Percentiles rank a stretch among this genome's conserved stretches.
phyloP scores from a whole-genome alignment of 2,888 invertebrate species.

The Zaprionus obscuricornis region DNA sequence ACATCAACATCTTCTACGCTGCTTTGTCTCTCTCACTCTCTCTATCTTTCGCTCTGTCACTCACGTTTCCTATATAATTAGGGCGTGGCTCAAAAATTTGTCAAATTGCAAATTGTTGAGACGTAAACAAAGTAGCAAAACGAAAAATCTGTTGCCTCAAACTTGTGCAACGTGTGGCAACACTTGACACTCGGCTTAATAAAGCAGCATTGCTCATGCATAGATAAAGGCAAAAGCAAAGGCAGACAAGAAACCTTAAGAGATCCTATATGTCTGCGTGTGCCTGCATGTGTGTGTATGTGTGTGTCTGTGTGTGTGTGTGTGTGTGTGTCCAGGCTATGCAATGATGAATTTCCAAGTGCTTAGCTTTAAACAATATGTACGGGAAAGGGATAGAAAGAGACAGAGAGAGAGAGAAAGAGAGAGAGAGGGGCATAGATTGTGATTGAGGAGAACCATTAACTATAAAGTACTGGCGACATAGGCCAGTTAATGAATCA shows the following conservation, averaged over 20 bases:
- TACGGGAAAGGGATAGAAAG: slow-evolving; percentile 14
- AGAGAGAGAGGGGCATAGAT: no score
- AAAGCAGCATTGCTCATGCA: no score
- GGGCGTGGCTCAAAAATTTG: slow-evolving; percentile 22
- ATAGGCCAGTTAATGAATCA: no score
- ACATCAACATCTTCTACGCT: no score
- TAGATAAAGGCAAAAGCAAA: no score
- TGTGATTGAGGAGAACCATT: no score
- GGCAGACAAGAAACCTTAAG: no score
- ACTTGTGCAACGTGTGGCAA: slow-evolving; percentile 19
- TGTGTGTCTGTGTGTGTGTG: not conserved
- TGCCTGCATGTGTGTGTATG: not conserved
- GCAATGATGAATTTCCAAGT: slow-evolving; percentile 35
- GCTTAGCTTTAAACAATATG: slow-evolving; percentile 23
- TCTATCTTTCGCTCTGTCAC: no score
- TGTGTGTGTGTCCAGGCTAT: slow-evolving; percentile 11
- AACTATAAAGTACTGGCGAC: no score
- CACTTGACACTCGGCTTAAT: slow-evolving; percentile 30
- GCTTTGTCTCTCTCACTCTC: not conserved
- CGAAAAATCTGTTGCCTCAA: no score
- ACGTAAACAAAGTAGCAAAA: slow-evolving; percentile 30
- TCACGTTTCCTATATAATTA: slow-evolving; percentile 28
- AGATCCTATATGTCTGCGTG: not conserved
- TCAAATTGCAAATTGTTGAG: slow-evolving; percentile 33
- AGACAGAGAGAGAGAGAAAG: not conserved